These are phyloP conservation scores for Bombus superbus DNA, from an alignment of 1,140 invertebrate species.

Conservation along the genomic window DNA sequence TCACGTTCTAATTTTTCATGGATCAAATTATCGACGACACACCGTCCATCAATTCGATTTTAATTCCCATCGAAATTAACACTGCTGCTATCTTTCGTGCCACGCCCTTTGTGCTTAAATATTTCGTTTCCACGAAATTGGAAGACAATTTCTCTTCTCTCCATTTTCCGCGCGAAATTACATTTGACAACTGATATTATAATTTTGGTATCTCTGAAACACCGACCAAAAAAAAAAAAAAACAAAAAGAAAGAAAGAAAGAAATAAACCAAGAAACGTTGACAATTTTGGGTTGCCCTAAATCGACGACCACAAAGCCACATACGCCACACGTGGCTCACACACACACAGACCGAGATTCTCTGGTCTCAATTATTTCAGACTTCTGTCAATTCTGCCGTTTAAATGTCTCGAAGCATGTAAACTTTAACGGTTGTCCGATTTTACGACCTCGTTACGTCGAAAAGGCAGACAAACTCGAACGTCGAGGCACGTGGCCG, in stretches of 20 bases:
- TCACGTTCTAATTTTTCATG: constrained; percentile 15
- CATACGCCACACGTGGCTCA: background rate
- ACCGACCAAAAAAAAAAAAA: no score
- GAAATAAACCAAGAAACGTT: no score
- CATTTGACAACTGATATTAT: no score
- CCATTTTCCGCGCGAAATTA: no score
- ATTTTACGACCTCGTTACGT: background rate
- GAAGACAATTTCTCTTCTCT: background rate
- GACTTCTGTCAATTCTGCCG: background rate
- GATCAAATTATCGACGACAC: constrained; percentile 1
- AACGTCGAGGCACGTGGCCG: background rate
- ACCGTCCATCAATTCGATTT: background rate
- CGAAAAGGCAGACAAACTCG: background rate
- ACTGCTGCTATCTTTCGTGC: background rate
- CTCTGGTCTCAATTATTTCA: background rate
- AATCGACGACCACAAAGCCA: no score
- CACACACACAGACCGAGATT: background rate
- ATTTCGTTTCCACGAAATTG: background rate
- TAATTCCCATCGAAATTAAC: background rate
- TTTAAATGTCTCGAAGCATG: background rate
- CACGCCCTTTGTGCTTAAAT: no score
- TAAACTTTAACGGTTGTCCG: background rate
- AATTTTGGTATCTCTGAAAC: no score
- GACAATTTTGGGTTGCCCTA: no score
- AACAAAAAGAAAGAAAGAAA: no score